Evolutionary conservation across 1,140 invertebrate genomes (phyloP).

Genomic region (Mizuhopecten yessoensis): DNA sequence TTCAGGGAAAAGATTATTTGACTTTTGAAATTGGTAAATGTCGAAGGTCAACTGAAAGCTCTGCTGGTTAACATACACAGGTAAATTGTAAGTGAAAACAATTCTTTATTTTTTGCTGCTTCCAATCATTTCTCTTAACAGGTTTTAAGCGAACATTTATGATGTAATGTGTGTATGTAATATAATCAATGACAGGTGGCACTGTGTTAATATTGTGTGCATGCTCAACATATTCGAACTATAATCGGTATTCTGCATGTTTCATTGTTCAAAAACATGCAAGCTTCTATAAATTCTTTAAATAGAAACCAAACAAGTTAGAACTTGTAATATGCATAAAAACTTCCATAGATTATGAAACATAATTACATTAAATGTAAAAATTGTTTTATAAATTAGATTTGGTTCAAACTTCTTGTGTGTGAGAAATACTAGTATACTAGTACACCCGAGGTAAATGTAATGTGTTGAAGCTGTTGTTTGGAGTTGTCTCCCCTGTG

Average conservation of each 20-base stretch:
- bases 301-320: too few species aligned
- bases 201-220: neutral
- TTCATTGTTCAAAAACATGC: neutral
- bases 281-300: neutral
- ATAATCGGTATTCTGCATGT: neutral
- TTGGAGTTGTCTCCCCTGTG: slow-evolving; percentile 11
- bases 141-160: neutral
- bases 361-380: neutral
- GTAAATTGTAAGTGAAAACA: neutral
- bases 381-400: neutral
- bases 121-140: neutral
- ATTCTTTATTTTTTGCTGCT: too few species aligned
- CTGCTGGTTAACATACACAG: too few species aligned
- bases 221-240: neutral
- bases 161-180: neutral
- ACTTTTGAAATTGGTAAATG: too few species aligned
- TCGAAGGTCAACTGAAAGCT: too few species aligned
- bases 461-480: neutral
- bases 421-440: neutral
- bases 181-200: neutral
- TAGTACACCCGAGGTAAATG: neutral
- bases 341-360: neutral
- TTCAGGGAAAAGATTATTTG: too few species aligned
- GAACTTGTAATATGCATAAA: too few species aligned
- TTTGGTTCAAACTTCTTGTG: neutral